phyloP scores from a whole-genome alignment of 64 coral and sea anemone species.

The Stichodactyla helianthus region DNA sequence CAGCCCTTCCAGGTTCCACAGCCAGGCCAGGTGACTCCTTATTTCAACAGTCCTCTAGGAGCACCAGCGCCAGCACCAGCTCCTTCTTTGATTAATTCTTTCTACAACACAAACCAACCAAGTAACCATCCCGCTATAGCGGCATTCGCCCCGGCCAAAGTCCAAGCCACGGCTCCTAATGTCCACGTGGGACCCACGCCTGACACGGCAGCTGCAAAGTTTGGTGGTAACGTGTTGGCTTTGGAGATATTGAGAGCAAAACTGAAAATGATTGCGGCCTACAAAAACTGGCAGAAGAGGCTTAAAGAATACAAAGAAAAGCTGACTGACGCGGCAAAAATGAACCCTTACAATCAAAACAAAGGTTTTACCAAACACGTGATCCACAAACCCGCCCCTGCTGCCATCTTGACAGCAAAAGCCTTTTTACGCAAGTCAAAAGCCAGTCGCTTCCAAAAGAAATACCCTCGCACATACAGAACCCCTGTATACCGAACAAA shows the following conservation, averaged over 20 bases:
- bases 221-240: conserved; percentile 65
- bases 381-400: conserved; percentile 26
- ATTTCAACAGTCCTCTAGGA: background rate
- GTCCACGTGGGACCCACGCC: conserved; percentile 31
- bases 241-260: conserved; percentile 71
- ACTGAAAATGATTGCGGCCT: conserved; percentile 90
- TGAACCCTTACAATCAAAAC: conserved; percentile 12
- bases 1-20: conserved; percentile 24
- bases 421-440: conserved; percentile 15
- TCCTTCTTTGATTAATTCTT: conserved; percentile 40
- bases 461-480: conserved; percentile 25
- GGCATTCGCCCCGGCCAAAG: conserved; percentile 1
- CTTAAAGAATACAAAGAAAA: conserved; percentile 59
- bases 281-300: conserved; percentile 84
- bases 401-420: conserved; percentile 21
- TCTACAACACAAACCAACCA: conserved; percentile 17
- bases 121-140: background rate
- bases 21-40: background rate
- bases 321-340: background rate
- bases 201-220: conserved; percentile 63
- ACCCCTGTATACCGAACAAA: background rate
- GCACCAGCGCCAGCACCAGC: background rate
- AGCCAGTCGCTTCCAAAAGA: conserved; percentile 23
- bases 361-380: conserved; percentile 8
- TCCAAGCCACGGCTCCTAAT: background rate